Base-by-base conservation (phyloP, 2,797 vertebrate species). In the Lagorchestes hirsutus region DNA sequence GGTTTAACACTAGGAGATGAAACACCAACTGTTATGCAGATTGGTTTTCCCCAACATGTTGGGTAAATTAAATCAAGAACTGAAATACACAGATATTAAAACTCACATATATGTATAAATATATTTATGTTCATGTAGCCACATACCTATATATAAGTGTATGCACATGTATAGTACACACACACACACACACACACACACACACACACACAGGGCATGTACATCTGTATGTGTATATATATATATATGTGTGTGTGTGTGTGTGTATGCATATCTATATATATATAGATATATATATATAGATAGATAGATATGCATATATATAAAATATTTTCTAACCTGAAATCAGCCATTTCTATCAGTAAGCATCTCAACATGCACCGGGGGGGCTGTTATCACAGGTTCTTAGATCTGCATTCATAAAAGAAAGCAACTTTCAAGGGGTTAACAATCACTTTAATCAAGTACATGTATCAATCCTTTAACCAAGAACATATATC, bases 1-100 rank as follows among this genome's bases (percentile, higher is more conserved):
- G 87, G 92, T 94, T 97, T 96, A 94, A 87, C 96, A 57, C 93
- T 56, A 62, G 96, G 96, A 96, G 96, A 67, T 91, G 92, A 94
- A 94, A 93, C 31, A 59, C 97, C 97, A 92, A 95, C 96, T 96
- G 96, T 92, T 95, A 97, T 59, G 94, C 92, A 97, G 96, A 97
- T 93, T 90, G 94, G 92, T 93, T 95, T 97, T 97, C 74, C 90
- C 92, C 90, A 46, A 95, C 94, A 95, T 40, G 91, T 90, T 95
- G 90, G 56, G 91, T 91, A 57, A 96, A 96, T 97, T 98, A 95
- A 92, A 96, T 97, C 94, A 93, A 93, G 87, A 50, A 54, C 92
- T 93, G 56, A 97, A 95, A 95, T 91, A 90, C 1, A 67, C 67
- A n/a, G 4, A 74, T 40, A 74, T 40, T 82, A 34, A 82, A 54